phyloP scores from a whole-genome alignment of 2,113 vertebrate genomes.

The Chaetorhynchus papuensis region DNA sequence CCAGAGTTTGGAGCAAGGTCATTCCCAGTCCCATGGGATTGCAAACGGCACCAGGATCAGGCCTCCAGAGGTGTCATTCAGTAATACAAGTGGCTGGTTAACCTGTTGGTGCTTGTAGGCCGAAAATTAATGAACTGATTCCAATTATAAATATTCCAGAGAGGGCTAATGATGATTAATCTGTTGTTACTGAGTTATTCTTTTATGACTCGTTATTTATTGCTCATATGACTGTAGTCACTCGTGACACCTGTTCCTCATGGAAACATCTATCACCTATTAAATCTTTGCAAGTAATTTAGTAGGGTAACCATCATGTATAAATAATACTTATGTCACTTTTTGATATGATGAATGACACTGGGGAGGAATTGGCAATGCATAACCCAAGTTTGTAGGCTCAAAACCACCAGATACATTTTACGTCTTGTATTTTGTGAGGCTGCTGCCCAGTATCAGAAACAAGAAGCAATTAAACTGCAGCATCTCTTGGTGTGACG shows the following conservation, averaged over 20 bases:
- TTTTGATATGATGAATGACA: neutral
- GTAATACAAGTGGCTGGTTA: neutral
- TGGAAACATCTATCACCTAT: slow-evolving; percentile 3
- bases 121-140: slow-evolving; percentile 4
- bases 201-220: slow-evolving; percentile 34
- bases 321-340: neutral
- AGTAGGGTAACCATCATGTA: neutral
- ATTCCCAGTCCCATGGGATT: neutral
- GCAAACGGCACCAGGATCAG: neutral
- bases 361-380: neutral
- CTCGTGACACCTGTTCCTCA: slow-evolving; percentile 19
- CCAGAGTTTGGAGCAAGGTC: neutral
- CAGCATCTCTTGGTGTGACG: neutral
- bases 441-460: neutral
- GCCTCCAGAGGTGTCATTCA: neutral
- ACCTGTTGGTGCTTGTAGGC: neutral
- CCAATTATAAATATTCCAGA: slow-evolving; percentile 8
- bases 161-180: slow-evolving; percentile 37
- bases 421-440: neutral
- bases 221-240: neutral
- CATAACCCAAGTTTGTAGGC: neutral
- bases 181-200: neutral
- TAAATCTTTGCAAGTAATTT: neutral
- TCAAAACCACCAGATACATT: neutral
- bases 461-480: neutral